Percentiles rank a stretch among this genome's conserved stretches.
phyloP scores from a whole-genome alignment of 2,797 vertebrate genomes.

The Psittacula echo region DNA sequence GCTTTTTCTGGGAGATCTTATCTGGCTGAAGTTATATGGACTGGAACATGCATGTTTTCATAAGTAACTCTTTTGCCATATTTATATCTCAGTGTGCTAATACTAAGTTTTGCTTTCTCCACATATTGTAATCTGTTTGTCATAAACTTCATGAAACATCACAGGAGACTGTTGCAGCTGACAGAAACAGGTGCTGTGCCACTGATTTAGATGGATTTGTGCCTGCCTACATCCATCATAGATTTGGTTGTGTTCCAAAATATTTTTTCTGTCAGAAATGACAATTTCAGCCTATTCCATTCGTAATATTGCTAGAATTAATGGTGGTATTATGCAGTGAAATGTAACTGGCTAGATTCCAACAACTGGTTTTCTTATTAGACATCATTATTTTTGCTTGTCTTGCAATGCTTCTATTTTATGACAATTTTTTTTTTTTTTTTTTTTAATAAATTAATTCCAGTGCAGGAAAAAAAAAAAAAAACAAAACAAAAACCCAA shows the following conservation, averaged over 20 bases:
- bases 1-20: background rate
- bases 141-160: conserved; percentile 34
- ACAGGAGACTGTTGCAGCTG: conserved; percentile 5
- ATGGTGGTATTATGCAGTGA: background rate
- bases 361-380: background rate
- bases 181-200: conserved; percentile 4
- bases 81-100: background rate
- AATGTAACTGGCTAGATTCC: background rate
- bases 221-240: conserved; percentile 49
- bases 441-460: background rate
- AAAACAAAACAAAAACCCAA: accelerated
- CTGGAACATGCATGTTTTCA: background rate
- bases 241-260: conserved; percentile 45
- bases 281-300: background rate
- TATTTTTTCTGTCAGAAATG: background rate
- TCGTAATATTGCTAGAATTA: background rate
- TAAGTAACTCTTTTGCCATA: background rate
- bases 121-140: conserved; percentile 39
- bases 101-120: background rate
- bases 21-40: background rate
- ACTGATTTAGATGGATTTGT: conserved; percentile 48
- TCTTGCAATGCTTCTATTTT: background rate
- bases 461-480: background rate
- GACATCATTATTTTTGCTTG: background rate
- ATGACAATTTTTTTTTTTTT: background rate